These are phyloP conservation scores for Ips nitidus DNA, from an alignment of 1,140 invertebrate species.

Conservation along the genomic window DNA sequence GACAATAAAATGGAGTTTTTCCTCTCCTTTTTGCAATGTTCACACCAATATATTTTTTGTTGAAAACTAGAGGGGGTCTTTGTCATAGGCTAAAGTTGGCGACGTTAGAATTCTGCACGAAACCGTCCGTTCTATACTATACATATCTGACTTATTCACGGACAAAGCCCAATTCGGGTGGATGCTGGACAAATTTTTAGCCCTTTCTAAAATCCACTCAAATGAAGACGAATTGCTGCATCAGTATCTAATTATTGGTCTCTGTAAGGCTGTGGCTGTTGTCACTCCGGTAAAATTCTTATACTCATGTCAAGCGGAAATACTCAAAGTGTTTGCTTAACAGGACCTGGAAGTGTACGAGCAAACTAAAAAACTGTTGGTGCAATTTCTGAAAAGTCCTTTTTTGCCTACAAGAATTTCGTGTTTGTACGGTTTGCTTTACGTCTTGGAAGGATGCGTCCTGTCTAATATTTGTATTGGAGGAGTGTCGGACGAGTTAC, in stretches of 20 bases:
- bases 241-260: slow-evolving; percentile 68
- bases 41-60: not conserved
- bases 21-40: not conserved
- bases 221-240: slow-evolving; percentile 71
- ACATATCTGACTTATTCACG: slow-evolving; percentile 73
- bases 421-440: slow-evolving; percentile 73
- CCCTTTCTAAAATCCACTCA: slow-evolving; percentile 63
- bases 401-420: slow-evolving; percentile 68
- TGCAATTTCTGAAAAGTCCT: slow-evolving; percentile 64
- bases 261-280: slow-evolving; percentile 70
- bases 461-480: slow-evolving; percentile 59
- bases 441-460: slow-evolving; percentile 69
- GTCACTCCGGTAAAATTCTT: slow-evolving; percentile 55
- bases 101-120: slow-evolving; percentile 61
- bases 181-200: slow-evolving; percentile 70
- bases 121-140: slow-evolving; percentile 66
- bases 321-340: slow-evolving; percentile 6
- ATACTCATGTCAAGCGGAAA: not conserved
- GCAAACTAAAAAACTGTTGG: slow-evolving; percentile 65
- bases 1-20: too few species aligned
- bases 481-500: slow-evolving; percentile 60
- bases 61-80: not conserved
- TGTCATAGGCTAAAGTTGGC: slow-evolving; percentile 20
- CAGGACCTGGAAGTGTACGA: slow-evolving; percentile 62
- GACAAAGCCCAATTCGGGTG: slow-evolving; percentile 71